Conservation (phyloP, 2,888 invertebrate genomes). For the Thyatira batis region DNA sequence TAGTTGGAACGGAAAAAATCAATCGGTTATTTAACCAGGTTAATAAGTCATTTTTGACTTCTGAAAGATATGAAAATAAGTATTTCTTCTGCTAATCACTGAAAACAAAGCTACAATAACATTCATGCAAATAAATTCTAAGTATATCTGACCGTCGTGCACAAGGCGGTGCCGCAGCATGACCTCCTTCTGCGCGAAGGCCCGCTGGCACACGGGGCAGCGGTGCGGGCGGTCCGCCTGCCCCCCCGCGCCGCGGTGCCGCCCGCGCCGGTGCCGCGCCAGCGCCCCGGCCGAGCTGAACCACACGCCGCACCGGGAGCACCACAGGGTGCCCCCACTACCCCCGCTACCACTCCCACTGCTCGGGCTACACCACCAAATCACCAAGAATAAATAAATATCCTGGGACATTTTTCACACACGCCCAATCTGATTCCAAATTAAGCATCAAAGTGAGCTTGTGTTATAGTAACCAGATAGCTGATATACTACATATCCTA, state of each 20-base stretch:
- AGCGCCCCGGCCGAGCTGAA: slow-evolving; percentile 86
- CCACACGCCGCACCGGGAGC: slow-evolving; percentile 84
- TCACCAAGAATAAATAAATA: slow-evolving; percentile 12
- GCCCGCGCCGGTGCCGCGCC: slow-evolving; percentile 85
- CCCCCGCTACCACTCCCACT: slow-evolving; percentile 84
- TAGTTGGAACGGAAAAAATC: too few species aligned
- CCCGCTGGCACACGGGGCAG: slow-evolving; percentile 49
- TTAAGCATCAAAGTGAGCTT: too few species aligned
- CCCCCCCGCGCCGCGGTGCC: slow-evolving; percentile 85
- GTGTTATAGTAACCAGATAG: too few species aligned
- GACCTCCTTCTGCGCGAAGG: slow-evolving; percentile 89
- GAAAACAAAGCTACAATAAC: background rate
- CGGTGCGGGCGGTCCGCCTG: too few species aligned
- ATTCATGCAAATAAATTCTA: background rate
- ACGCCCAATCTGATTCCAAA: too few species aligned
- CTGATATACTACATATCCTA: too few species aligned
- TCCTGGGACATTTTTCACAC: too few species aligned
- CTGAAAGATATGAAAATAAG: too few species aligned
- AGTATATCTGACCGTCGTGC: slow-evolving; percentile 39
- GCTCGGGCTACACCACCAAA: slow-evolving; percentile 78
- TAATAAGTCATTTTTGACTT: too few species aligned
- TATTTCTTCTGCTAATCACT: background rate
- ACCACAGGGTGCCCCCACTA: too few species aligned
- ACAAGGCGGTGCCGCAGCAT: slow-evolving; percentile 83
- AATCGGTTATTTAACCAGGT: too few species aligned